Base-by-base conservation (phyloP, 2,113 vertebrate genomes). In the Sinocyclocheilus rhinocerous region DNA sequence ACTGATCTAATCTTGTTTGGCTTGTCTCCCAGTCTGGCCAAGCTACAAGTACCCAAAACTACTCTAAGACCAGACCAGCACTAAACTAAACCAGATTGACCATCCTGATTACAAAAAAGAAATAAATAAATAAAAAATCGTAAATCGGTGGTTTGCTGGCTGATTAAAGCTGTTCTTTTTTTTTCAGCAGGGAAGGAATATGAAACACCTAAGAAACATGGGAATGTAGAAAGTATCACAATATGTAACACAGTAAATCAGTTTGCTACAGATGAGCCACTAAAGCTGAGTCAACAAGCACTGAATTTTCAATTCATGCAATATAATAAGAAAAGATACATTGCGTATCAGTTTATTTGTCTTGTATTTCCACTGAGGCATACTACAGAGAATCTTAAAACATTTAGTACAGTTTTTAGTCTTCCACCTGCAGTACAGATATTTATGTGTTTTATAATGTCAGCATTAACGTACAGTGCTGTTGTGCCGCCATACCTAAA, bases 401-500 rank as follows among this genome's bases (percentile, higher is more conserved):
- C 76, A 77, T 77, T 52, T 55, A 50, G 45, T 12, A 45, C 36
- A 63, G 26, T 10, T 70, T 50, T 82, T 36, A 69, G 81, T 22
- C 45, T 67, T 52, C 63, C 81, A 82, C 15, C 81, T 82, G 65
- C 63, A 48, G 26, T 69, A 29, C 24, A 13, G 16, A 67, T 85
- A 77, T 89, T 82, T 75, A 84, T 26, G 61, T 22, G 45, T 81
- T 81, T 63, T 81, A 63, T 39, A 15, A 39, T 82, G 83, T 87
- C 72, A 87, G 39, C 42, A 57, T 76, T 67, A 48, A 67, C 12
- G 73, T 65, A n/a, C 22, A 83, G 20, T 8, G 55, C 59, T 87
- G 48, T 65, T 85, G 70, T 82, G 55, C 79, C 63, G 33, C 20
- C 33, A 77, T 76, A 29, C 69, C 63, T 85, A 72, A 48, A 87